Percentiles rank a stretch among this genome's conserved stretches.
phyloP scores from a whole-genome alignment of 2,113 vertebrate genomes.

The Albula glossodonta region DNA sequence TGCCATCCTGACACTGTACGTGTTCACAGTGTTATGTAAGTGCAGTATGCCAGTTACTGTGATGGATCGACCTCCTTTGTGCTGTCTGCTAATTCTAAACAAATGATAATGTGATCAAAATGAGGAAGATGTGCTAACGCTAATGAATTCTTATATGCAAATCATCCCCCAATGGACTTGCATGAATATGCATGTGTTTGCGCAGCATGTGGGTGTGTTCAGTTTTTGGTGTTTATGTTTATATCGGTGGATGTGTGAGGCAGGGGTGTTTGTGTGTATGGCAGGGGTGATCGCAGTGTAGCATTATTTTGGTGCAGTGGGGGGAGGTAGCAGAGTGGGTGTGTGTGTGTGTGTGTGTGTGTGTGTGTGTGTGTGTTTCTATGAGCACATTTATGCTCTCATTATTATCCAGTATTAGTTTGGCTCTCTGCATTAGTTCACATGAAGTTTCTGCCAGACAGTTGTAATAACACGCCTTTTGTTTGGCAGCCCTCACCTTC shows the following conservation, averaged over 20 bases:
- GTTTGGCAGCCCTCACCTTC: background rate
- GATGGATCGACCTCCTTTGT: too few species aligned
- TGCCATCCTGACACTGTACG: too few species aligned
- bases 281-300: too few species aligned
- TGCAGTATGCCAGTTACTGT: too few species aligned
- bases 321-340: background rate
- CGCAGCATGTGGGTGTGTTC: background rate
- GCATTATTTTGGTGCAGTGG: background rate
- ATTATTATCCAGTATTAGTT: background rate
- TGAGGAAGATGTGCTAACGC: constrained; percentile 28
- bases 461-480: background rate
- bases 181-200: constrained; percentile 39
- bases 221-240: background rate
- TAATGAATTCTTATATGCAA: constrained; percentile 24
- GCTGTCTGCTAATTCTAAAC: background rate
- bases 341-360: background rate
- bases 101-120: constrained; percentile 25
- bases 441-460: background rate
- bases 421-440: background rate
- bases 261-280: background rate
- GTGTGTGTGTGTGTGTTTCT: background rate
- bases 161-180: background rate
- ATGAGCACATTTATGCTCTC: background rate
- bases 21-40: too few species aligned
- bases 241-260: background rate